phyloP scores from a whole-genome alignment of 2,113 vertebrate genomes.

The Zosterops hypoxanthus region DNA sequence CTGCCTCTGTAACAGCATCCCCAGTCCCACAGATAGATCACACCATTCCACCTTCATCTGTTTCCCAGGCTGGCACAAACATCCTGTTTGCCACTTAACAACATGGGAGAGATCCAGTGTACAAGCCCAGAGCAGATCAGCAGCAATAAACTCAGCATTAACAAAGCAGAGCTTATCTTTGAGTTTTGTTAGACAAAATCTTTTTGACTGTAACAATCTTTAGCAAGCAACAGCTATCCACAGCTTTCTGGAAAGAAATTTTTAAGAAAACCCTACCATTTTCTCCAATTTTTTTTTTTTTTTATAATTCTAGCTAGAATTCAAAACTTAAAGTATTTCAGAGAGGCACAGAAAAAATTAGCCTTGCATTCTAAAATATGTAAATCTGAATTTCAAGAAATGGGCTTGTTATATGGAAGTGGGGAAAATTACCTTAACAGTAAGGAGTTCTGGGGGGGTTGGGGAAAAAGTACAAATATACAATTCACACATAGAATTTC shows the following conservation, averaged over 20 bases:
- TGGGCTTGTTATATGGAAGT: not conserved
- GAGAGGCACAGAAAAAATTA: not conserved
- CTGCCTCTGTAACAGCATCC: not conserved
- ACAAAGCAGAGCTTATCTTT: not conserved
- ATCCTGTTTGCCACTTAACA: not conserved
- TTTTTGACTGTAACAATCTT: not conserved
- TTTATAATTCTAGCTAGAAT: not conserved
- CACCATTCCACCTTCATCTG: rapidly evolving
- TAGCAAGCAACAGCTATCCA: not conserved
- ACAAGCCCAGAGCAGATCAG: not conserved
- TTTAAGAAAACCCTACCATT: rapidly evolving
- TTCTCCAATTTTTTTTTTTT: not conserved
- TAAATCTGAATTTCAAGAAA: not conserved
- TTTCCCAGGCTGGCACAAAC: not conserved
- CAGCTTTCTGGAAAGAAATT: not conserved
- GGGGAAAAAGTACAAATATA: not conserved
- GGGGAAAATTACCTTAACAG: not conserved
- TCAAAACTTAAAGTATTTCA: not conserved
- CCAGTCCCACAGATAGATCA: not conserved
- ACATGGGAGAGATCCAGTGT: rapidly evolving
- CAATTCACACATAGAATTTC: not conserved
- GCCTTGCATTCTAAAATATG: not conserved
- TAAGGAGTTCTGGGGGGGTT: rapidly evolving
- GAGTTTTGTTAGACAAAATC: not conserved
- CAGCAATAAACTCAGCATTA: not conserved